phyloP scores from a whole-genome alignment of 2,797 vertebrate genomes.

The Xenentodon cancila region DNA sequence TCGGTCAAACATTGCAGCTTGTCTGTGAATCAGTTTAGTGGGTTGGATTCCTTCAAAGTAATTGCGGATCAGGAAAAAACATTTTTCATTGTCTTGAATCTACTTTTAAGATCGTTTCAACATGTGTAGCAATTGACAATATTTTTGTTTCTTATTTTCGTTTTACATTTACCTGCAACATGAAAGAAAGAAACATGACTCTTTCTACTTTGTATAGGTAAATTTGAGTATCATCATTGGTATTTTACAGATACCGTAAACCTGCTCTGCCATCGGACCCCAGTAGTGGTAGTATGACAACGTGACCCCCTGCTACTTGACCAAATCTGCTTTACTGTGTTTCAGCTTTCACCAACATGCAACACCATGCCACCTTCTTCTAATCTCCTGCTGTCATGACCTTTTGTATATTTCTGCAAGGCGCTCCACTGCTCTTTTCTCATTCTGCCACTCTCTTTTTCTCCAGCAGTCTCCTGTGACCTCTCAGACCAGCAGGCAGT shows the following conservation, averaged over 20 bases:
- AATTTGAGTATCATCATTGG: neutral
- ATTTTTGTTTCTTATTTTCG: no score
- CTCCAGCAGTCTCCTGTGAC: constrained; percentile 77
- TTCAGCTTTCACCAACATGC: constrained; percentile 13
- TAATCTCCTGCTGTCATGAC: constrained; percentile 45
- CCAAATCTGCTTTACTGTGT: constrained; percentile 22
- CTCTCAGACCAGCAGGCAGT: constrained; percentile 78
- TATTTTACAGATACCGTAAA: no score
- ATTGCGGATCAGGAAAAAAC: no score
- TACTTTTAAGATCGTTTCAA: no score
- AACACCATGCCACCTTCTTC: constrained; percentile 30
- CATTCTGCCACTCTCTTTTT: constrained; percentile 36
- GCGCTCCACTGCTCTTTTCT: constrained; percentile 50
- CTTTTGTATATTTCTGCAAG: constrained; percentile 48
- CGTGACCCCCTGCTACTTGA: constrained; percentile 10
- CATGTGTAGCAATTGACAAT: no score
- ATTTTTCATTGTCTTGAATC: no score
- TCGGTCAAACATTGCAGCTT: neutral
- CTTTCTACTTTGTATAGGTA: neutral
- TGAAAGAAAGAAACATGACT: no score
- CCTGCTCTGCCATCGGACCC: neutral
- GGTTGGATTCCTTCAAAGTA: no score
- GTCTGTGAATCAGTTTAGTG: neutral
- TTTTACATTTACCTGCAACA: no score
- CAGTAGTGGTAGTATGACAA: constrained; percentile 2